Base-by-base conservation (phyloP, 2,888 invertebrate species). In the Willowsia nigromaculata region DNA sequence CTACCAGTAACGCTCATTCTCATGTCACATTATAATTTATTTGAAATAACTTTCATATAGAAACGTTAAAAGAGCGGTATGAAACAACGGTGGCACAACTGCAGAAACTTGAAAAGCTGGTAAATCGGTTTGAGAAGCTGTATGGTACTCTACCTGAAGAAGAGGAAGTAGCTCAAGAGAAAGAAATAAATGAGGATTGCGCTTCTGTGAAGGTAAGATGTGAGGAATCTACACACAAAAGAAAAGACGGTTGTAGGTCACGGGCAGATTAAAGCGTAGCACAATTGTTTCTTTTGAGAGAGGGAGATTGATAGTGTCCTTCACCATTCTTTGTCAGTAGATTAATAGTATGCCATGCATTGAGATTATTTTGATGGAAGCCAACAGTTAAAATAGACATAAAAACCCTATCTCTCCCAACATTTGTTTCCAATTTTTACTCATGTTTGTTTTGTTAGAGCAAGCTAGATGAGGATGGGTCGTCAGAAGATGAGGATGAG, bases 81-180 rank as follows among this genome's bases (percentile, higher is more conserved):
- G 91, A 91, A 22, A 90, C 88, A 15, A 56, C 89, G 15, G 80
- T 91, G 62, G 33, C 80, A 9, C 86, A 88, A 59, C n/a, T 91
- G 11, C 86, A 90, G 15, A 88, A 81, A 30, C 78, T 90, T 27
- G 87, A 90, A 33, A 89, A 86, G 65, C 84, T 62, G 53, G 27
- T 90, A 27, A 74, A 37, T 40, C 80, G 87, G 25, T 91, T 82
- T 56, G 90, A 90, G 27, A 86, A 89, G 47, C 43, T 81, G 30
- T 89, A 68, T 30, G 89, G 89, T 3, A 18, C 11, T 62, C 15
- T 89, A 15, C 40, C 40, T 4, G 86, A 86, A n/a, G 85, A 59
- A n/a, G 56, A 56, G 0, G 78, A 76, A 15, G 37, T 68, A 2
- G 71, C 25, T 25, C 43, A 71, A 25, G 82, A 80, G 68, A 68